Evolutionary conservation across 2,888 invertebrate species (phyloP).

Genomic region (Ditylenchus weischeri): DNA sequence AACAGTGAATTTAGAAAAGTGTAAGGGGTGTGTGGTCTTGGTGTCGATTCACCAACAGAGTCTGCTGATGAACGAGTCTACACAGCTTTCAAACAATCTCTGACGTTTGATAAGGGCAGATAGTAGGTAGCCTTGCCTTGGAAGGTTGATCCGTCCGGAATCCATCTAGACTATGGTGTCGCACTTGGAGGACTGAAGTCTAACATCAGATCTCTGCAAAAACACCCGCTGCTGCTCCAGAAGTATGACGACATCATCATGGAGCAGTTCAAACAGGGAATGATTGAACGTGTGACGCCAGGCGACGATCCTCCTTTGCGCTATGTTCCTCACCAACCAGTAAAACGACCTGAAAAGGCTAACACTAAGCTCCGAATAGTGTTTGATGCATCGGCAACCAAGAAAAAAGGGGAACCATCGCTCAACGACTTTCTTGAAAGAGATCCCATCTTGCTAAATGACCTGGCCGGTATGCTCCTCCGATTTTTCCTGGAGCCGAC

Average conservation of each 20-base stretch:
- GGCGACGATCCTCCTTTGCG: neutral
- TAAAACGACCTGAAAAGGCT: neutral
- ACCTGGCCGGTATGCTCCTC: slow-evolving; percentile 28
- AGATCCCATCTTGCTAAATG: slow-evolving; percentile 31
- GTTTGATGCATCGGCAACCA: neutral
- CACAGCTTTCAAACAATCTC: neutral
- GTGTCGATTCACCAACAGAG: neutral
- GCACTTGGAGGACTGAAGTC: slow-evolving; percentile 16
- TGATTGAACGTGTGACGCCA: slow-evolving; percentile 31
- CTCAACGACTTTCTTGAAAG: slow-evolving; percentile 30
- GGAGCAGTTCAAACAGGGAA: slow-evolving; percentile 34
- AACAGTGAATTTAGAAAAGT: too few relatives aligned
- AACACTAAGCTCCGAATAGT: slow-evolving; percentile 3
- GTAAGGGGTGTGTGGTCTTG: too few relatives aligned
- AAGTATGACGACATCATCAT: slow-evolving; percentile 28
- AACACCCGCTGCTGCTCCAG: slow-evolving; percentile 20
- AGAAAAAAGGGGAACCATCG: slow-evolving; percentile 14
- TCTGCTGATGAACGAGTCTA: neutral
- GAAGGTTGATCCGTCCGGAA: slow-evolving; percentile 6
- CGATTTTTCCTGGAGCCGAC: slow-evolving; percentile 18
- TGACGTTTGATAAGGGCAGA: slow-evolving; percentile 10
- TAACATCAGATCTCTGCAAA: slow-evolving; percentile 1
- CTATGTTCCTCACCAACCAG: slow-evolving; percentile 16
- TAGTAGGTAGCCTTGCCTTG: slow-evolving; percentile 20
- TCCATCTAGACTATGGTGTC: slow-evolving; percentile 20